These are phyloP conservation scores for Dicaeum eximium DNA, from an alignment of 2,113 vertebrate species.

Conservation along the genomic window DNA sequence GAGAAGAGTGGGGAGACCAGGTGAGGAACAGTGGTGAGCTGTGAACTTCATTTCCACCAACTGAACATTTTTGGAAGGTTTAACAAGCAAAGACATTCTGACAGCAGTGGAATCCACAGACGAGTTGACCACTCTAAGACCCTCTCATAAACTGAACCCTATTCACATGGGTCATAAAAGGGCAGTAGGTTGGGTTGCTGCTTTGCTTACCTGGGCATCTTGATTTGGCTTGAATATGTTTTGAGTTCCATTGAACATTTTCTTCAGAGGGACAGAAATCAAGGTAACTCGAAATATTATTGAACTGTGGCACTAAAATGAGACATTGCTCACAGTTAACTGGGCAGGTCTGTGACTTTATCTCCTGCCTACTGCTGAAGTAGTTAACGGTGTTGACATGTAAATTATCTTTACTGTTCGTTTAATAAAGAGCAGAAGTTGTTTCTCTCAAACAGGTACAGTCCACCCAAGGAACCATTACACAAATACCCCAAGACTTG, in stretches of 20 bases:
- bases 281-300: not conserved
- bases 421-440: constrained; percentile 22
- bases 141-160: not conserved
- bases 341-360: not conserved
- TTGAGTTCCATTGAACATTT: not conserved
- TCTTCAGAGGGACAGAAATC: not conserved
- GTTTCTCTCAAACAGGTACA: not conserved
- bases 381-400: constrained; percentile 45
- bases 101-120: not conserved
- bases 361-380: not conserved
- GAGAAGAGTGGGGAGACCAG: not conserved
- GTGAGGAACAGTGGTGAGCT: not conserved
- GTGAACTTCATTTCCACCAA: not conserved
- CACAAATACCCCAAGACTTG: not conserved
- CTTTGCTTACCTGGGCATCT: not conserved
- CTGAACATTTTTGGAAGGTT: not conserved
- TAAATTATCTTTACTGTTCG: constrained; percentile 5
- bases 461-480: constrained; percentile 37
- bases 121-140: not conserved
- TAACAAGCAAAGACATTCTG: not conserved
- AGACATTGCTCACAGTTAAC: constrained; percentile 8
- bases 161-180: not conserved
- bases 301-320: not conserved
- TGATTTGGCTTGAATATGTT: not conserved
- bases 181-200: not conserved